A percentile compares a stretch with the other conserved stretches of the same genome.
These are phyloP conservation scores for Burhinus bistriatus DNA, from an alignment of 2,113 vertebrate genomes.

Conservation along the genomic window DNA sequence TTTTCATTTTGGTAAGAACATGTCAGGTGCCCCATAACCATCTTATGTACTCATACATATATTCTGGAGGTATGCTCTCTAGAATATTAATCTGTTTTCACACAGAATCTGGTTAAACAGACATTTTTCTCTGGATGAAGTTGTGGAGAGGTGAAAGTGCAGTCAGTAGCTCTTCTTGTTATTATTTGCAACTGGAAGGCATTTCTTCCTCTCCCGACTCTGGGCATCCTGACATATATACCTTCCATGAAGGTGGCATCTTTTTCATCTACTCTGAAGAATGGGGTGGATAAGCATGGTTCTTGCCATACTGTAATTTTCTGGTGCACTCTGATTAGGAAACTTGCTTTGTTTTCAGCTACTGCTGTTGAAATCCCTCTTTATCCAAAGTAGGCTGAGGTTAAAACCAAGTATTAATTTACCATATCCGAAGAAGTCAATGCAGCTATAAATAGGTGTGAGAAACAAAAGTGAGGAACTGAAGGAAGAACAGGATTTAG, in stretches of 20 bases:
- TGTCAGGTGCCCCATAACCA: neutral
- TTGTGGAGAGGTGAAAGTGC: neutral
- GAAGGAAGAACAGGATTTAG: neutral
- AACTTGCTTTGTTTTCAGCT: neutral
- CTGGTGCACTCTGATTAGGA: neutral
- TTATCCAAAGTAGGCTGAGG: neutral
- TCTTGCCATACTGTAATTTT: neutral
- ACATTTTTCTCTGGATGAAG: neutral
- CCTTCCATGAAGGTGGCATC: neutral
- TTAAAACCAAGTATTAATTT: neutral
- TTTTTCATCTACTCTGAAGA: neutral
- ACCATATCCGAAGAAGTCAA: neutral
- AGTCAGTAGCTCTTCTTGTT: neutral
- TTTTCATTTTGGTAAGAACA: neutral
- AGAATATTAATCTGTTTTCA: neutral
- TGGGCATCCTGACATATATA: neutral
- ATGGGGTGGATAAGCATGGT: neutral
- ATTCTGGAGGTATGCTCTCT: neutral
- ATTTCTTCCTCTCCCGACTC: neutral
- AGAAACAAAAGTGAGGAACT: neutral
- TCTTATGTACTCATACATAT: neutral
- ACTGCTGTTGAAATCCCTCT: neutral
- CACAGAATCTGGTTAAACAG: neutral
- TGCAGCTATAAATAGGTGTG: neutral
- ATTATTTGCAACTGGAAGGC: neutral